Conservation (phyloP, 2,888 invertebrate species). For the Gymnocheta viridis region DNA sequence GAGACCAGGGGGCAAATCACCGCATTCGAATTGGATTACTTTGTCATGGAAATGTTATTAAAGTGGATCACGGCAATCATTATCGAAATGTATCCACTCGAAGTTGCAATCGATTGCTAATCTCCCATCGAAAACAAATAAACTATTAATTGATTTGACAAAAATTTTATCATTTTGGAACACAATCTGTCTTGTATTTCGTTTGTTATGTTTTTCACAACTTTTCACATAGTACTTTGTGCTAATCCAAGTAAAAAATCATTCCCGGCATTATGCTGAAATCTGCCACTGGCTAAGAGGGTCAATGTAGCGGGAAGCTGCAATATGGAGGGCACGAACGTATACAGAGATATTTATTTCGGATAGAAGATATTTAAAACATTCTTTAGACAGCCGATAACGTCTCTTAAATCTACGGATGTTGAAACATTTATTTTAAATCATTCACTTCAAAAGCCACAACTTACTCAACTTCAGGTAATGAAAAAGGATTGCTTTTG, state of each 20-base stretch:
- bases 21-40: neutral
- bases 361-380: neutral
- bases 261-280: constrained; percentile 21
- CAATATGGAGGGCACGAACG: neutral
- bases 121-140: neutral
- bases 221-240: constrained; percentile 31
- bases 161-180: constrained; percentile 26
- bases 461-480: neutral
- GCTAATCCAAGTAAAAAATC: constrained; percentile 33
- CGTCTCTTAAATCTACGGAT: neutral
- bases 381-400: neutral
- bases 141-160: no score
- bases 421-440: no score
- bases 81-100: neutral
- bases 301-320: constrained; percentile 19
- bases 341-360: neutral
- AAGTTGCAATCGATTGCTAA: neutral
- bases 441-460: no score
- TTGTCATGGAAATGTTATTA: neutral
- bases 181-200: constrained; percentile 38
- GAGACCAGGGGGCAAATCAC: neutral
- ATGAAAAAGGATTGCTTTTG: neutral
- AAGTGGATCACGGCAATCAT: neutral
- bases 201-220: constrained; percentile 4
- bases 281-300: constrained; percentile 19